Percentiles rank a stretch among this genome's conserved stretches.
These are phyloP conservation scores for Orthonychiurus folsomi DNA, from an alignment of 2,888 invertebrate genomes.

Conservation along the genomic window DNA sequence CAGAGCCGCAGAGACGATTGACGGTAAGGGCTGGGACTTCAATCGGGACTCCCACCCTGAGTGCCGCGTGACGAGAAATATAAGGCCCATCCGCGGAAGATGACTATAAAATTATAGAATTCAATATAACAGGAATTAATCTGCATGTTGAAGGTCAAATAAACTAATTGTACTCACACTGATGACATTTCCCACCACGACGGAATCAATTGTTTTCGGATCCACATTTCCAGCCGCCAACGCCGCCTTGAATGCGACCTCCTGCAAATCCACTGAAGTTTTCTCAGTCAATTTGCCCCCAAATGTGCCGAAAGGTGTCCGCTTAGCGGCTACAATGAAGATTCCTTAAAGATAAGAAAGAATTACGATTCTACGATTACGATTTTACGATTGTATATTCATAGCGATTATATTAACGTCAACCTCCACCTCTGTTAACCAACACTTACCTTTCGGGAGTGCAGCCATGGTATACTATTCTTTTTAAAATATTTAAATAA, in stretches of 20 bases:
- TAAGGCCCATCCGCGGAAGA: constrained; percentile 75
- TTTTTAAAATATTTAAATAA: too few relatives aligned
- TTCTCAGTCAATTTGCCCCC: constrained; percentile 73
- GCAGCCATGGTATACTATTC: too few relatives aligned
- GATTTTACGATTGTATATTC: not conserved
- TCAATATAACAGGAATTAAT: constrained; percentile 5
- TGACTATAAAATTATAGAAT: constrained; percentile 48
- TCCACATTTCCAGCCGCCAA: constrained; percentile 66
- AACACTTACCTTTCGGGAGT: constrained; percentile 12
- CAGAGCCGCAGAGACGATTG: constrained; percentile 93
- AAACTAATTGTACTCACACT: constrained; percentile 52
- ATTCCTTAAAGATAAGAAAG: constrained; percentile 54
- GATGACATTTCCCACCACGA: constrained; percentile 82
- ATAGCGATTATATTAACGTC: not conserved
- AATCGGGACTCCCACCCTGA: constrained; percentile 74
- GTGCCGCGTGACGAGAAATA: constrained; percentile 75
- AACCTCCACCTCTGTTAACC: too few relatives aligned
- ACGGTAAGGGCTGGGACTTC: constrained; percentile 76
- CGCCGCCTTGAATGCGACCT: constrained; percentile 68
- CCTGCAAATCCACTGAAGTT: constrained; percentile 67
- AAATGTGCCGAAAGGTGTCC: constrained; percentile 93
- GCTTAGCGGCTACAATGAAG: constrained; percentile 88
- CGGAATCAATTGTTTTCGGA: constrained; percentile 79
- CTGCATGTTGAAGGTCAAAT: not conserved
- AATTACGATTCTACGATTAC: not conserved